These are phyloP conservation scores for Calyptommatus sinebrachiatus DNA, from an alignment of 2,113 vertebrate species.

Conservation along the genomic window DNA sequence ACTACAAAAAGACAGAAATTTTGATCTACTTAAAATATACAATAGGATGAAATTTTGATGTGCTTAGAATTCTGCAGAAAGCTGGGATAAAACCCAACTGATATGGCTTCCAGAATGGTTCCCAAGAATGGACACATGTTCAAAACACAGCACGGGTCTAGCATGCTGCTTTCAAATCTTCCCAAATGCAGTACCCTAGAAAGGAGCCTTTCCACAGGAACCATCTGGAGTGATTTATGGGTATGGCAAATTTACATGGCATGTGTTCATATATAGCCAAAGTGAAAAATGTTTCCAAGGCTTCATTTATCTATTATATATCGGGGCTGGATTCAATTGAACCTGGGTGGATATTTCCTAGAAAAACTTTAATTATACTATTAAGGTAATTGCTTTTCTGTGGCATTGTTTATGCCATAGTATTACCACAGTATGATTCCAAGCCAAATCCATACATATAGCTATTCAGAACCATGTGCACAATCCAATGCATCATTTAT, in stretches of 20 bases:
- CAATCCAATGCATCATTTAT: too few species aligned
- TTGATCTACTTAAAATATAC: conserved; percentile 25
- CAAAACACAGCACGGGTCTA: neutral
- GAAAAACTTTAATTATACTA: neutral
- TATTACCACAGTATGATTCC: neutral
- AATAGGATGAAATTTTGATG: conserved; percentile 1
- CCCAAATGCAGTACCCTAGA: neutral
- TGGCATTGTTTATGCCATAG: neutral
- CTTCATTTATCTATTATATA: neutral
- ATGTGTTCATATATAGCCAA: neutral
- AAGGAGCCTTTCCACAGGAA: neutral
- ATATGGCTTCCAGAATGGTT: neutral
- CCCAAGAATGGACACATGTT: neutral
- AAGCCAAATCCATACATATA: too few species aligned
- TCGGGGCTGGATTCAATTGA: neutral
- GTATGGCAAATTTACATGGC: conserved; percentile 2
- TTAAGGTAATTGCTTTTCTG: neutral
- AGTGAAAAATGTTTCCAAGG: neutral
- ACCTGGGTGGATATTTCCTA: neutral
- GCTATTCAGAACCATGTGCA: too few species aligned
- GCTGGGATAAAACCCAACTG: neutral
- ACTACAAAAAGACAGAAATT: conserved; percentile 22
- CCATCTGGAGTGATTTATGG: conserved; percentile 11
- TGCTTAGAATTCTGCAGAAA: conserved; percentile 22
- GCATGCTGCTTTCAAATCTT: neutral